phyloP scores from a whole-genome alignment of 2,113 vertebrate species.

The Etheostoma spectabile region DNA sequence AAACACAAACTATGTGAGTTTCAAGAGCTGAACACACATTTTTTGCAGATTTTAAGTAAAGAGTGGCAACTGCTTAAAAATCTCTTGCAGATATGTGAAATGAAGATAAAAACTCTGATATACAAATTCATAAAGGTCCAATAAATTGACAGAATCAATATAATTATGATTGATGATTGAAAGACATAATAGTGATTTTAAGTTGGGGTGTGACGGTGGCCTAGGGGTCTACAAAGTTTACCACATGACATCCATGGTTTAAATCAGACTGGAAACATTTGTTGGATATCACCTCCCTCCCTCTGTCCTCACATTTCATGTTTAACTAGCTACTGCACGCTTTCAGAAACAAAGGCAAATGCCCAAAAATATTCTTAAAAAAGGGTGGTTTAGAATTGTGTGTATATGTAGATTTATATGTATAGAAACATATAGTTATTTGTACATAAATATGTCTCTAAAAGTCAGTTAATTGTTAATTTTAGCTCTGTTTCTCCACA shows the following conservation, averaged over 20 bases:
- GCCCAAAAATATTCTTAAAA: background rate
- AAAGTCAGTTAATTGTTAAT: background rate
- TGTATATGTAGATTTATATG: background rate
- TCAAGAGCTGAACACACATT: background rate
- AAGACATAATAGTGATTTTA: background rate
- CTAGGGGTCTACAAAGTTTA: too few species aligned
- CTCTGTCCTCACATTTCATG: background rate
- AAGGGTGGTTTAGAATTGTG: background rate
- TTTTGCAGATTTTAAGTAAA: background rate
- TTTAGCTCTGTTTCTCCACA: background rate
- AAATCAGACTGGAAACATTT: background rate
- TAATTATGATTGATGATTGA: background rate
- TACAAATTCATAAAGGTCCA: background rate
- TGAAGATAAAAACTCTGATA: background rate
- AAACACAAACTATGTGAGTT: slow-evolving; percentile 18
- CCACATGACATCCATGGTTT: background rate
- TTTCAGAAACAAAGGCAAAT: background rate
- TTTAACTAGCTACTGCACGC: background rate
- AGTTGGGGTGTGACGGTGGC: too few species aligned
- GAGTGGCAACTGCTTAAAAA: background rate
- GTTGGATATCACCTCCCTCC: background rate
- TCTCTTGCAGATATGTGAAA: background rate
- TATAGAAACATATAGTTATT: background rate
- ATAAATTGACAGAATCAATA: background rate
- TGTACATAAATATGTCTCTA: background rate